A percentile compares a stretch with the other conserved stretches of the same genome.
phyloP scores from a whole-genome alignment of 2,113 vertebrate genomes.

The Tinamus guttatus region DNA sequence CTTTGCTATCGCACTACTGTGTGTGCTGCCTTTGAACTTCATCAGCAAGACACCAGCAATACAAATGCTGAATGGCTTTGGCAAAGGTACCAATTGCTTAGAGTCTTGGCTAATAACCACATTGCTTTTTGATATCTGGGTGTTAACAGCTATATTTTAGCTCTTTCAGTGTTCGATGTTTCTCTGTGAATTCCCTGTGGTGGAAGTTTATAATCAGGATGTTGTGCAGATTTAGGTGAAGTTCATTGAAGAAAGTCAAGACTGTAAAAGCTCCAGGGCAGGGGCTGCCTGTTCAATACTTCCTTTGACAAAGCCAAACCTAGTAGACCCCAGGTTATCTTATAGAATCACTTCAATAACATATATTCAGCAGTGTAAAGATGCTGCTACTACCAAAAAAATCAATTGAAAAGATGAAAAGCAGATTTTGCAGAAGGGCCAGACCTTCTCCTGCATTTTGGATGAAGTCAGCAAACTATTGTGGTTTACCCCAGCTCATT shows the following conservation, averaged over 20 bases:
- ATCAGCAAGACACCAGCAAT: neutral
- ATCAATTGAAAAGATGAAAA: neutral
- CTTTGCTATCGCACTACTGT: neutral
- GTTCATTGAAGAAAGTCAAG: neutral
- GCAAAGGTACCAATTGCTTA: neutral
- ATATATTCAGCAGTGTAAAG: too few relatives aligned
- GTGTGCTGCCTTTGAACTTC: neutral
- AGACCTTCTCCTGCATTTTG: rapidly evolving
- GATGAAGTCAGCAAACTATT: neutral
- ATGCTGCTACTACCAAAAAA: neutral
- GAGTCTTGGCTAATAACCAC: neutral
- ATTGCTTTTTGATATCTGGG: neutral
- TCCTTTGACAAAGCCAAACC: neutral
- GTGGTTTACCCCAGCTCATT: neutral
- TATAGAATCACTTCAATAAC: neutral
- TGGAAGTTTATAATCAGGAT: neutral
- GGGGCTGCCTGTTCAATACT: too few relatives aligned
- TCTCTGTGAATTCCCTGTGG: neutral
- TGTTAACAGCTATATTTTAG: neutral
- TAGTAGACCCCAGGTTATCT: neutral
- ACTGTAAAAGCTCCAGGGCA: neutral
- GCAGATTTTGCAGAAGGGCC: neutral
- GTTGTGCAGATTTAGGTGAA: neutral
- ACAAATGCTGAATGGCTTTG: neutral
- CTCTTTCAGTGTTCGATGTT: neutral